These are phyloP conservation scores for Morone saxatilis DNA, from an alignment of 2,113 vertebrate genomes.

Conservation along the genomic window DNA sequence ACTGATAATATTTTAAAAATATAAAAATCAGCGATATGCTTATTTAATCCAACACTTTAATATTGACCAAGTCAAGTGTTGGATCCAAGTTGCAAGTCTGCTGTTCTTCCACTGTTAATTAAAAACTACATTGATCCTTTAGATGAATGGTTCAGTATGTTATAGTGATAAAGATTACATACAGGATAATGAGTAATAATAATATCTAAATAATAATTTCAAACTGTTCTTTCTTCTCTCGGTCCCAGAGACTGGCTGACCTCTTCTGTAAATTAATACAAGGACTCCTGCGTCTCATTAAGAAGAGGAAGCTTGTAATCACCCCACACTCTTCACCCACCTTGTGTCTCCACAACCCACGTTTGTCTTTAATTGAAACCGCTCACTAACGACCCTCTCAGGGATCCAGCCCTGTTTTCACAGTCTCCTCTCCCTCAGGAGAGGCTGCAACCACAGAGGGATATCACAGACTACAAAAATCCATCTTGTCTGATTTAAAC, in stretches of 20 bases:
- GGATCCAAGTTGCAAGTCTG: neutral
- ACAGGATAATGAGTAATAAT: neutral
- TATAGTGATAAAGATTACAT: neutral
- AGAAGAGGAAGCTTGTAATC: slow-evolving; percentile 69
- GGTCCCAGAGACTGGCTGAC: slow-evolving; percentile 18
- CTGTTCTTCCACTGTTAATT: neutral
- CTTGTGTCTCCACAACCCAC: slow-evolving; percentile 20
- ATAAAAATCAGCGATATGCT: neutral
- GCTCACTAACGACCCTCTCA: slow-evolving; percentile 70
- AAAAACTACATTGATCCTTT: neutral
- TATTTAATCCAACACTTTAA: neutral
- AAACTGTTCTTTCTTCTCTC: neutral
- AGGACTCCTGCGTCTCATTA: slow-evolving; percentile 66
- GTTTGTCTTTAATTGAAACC: slow-evolving; percentile 69
- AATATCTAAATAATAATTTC: neutral
- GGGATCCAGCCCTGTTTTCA: slow-evolving; percentile 65
- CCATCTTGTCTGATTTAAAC: slow-evolving; percentile 31
- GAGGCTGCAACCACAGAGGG: slow-evolving; percentile 10
- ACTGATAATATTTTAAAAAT: neutral
- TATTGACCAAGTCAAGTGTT: too few species aligned
- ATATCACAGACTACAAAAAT: slow-evolving; percentile 15
- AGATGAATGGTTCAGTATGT: neutral
- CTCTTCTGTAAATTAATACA: slow-evolving; percentile 63
- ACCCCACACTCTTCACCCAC: slow-evolving; percentile 31
- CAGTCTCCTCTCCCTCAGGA: slow-evolving; percentile 15